Conservation (phyloP, 2,797 vertebrate genomes). For the Gadopsis bispinosus region DNA sequence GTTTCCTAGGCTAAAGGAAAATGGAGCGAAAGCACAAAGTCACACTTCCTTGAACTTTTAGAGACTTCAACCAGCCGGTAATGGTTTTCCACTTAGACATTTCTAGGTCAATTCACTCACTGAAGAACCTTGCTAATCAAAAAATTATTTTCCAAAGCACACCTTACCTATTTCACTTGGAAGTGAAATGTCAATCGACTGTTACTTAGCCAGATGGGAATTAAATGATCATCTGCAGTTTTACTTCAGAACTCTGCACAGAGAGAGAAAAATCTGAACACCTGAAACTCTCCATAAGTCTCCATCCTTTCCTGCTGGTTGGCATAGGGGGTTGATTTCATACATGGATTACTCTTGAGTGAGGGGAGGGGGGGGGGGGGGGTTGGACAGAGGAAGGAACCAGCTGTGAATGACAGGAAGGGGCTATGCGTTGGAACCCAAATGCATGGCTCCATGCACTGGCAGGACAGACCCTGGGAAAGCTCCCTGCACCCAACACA, state of each 20-base stretch:
- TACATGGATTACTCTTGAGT: neutral
- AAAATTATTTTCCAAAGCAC: neutral
- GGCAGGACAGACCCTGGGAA: constrained; percentile 79
- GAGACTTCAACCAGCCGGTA: neutral
- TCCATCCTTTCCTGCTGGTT: neutral
- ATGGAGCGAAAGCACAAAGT: neutral
- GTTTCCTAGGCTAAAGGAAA: neutral
- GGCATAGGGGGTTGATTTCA: constrained; percentile 21
- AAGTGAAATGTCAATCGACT: constrained; percentile 5
- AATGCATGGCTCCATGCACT: constrained; percentile 40
- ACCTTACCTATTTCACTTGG: neutral
- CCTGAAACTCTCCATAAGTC: neutral
- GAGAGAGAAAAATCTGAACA: neutral
- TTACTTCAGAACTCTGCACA: constrained; percentile 8
- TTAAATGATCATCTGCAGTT: constrained; percentile 10
- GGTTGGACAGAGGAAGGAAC: constrained; percentile 82
- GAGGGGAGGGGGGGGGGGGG: neutral
- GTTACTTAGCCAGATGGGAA: constrained; percentile 10
- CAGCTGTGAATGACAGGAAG: constrained; percentile 85
- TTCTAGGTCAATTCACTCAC: constrained; percentile 16
- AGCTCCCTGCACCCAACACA: constrained; percentile 56
- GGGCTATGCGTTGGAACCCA: constrained; percentile 57
- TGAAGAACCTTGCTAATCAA: constrained; percentile 1
- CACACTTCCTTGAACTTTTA: neutral
- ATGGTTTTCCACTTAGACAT: neutral